Base-by-base conservation (phyloP, 1,140 invertebrate genomes). In the Plodia interpunctella region DNA sequence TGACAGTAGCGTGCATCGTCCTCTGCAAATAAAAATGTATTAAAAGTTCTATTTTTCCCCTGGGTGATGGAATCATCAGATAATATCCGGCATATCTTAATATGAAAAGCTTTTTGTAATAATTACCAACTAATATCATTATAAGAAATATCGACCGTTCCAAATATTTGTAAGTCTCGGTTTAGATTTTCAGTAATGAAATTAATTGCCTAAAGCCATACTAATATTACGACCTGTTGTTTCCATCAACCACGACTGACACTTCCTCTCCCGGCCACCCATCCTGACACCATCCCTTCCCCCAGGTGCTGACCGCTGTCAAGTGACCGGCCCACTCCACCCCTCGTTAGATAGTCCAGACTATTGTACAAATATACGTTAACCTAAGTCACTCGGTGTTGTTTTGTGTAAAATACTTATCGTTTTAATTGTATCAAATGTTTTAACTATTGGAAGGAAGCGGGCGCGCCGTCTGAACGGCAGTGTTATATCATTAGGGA, bases 281-380 rank as follows among this genome's bases (percentile, higher is more conserved):
- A n/a, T 44, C 38, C 38, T 15, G 5, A 44, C 38, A 55, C 38
- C 30, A 52, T 54, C 54, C 6, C 18, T 53, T 59, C 56, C 62
- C 64, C 58, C 72, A 74, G 72, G 65, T 74, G 15, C 52, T 63
- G 49, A 28, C 25, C n/a, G 65, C 70, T 49, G 57, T 69, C 30
- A 60, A 59, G 52, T 65, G 60, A 61, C 53, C 21, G 38, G 15
- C 38, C 38, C 38, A 44, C 38, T 44, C 38, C n/a, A 44, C 38
- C 15, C n/a, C 38, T 15, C n/a, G 38, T 44, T 44, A 44, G 38
- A 44, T 44, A 44, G 38, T 44, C 10, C 38, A 15, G 58, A 51
- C 57, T 49, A 62, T 58, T 66, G 66, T 68, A 68, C 63, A 72
- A 68, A 66, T 62, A 60, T 44, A 44, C n/a, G 38, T 44, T 44